Percentiles rank a stretch among this genome's conserved stretches.
Conservation (phyloP, 2,888 invertebrate species). For the Xestia sexstrigata region DNA sequence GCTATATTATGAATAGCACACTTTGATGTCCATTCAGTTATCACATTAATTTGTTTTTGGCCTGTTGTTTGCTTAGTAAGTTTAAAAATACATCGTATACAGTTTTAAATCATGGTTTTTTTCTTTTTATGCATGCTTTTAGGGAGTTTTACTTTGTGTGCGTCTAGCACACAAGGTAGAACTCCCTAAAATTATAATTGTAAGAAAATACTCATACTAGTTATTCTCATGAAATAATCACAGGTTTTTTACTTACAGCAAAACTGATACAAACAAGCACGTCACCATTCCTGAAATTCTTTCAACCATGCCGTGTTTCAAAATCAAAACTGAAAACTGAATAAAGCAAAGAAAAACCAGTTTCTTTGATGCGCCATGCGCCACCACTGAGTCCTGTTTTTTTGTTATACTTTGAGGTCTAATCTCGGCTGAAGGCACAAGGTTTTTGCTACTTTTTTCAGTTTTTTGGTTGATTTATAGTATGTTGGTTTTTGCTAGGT, state of each 20-base stretch:
- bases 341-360: not conserved
- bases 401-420: conserved; percentile 6
- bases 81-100: too few relatives aligned
- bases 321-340: too few relatives aligned
- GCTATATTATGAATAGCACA: not conserved
- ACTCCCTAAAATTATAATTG: not conserved
- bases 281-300: too few relatives aligned
- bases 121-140: too few relatives aligned
- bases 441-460: not conserved
- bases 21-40: not conserved
- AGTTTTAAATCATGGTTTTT: too few relatives aligned
- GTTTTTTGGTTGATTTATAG: not conserved
- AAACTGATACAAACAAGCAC: too few relatives aligned
- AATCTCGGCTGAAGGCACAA: not conserved
- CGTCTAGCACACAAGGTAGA: not conserved
- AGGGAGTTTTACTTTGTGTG: too few relatives aligned
- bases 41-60: not conserved
- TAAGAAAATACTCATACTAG: not conserved
- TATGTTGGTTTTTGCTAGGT: not conserved
- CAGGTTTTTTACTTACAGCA: not conserved
- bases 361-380: conserved; percentile 4
- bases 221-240: not conserved
- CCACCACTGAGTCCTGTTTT: not conserved
- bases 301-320: too few relatives aligned
- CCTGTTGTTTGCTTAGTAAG: not conserved